Evolutionary conservation across 2,888 invertebrate species (phyloP).

Genomic region (Sminthurinus aureus): DNA sequence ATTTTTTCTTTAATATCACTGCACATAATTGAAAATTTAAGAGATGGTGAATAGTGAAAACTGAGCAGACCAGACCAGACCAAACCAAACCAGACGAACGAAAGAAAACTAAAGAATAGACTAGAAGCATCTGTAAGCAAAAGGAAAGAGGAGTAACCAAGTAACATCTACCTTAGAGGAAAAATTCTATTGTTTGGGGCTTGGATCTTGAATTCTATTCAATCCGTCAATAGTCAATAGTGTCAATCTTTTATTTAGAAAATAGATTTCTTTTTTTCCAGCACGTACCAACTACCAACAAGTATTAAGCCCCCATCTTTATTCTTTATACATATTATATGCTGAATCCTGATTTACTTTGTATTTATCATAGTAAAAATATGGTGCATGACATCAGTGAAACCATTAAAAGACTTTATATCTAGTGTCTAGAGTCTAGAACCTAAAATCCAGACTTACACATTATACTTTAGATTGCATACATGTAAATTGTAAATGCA

Average conservation of each 20-base stretch:
- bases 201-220: neutral
- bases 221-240: neutral
- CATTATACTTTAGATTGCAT: neutral
- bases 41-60: neutral
- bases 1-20: too few relatives aligned
- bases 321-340: too few relatives aligned
- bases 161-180: neutral
- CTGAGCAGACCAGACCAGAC: too few relatives aligned
- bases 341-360: neutral
- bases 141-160: too few relatives aligned
- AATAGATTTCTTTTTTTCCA: neutral
- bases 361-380: neutral
- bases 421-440: too few relatives aligned
- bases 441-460: neutral
- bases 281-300: neutral
- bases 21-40: neutral
- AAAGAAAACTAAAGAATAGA: neutral
- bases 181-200: neutral
- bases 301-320: neutral
- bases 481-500: neutral
- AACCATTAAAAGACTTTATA: too few relatives aligned
- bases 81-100: neutral
- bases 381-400: neutral
- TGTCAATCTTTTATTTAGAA: neutral
- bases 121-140: neutral